Evolutionary conservation across 2,797 vertebrate genomes (phyloP).

Genomic region (Lagodon rhomboides): DNA sequence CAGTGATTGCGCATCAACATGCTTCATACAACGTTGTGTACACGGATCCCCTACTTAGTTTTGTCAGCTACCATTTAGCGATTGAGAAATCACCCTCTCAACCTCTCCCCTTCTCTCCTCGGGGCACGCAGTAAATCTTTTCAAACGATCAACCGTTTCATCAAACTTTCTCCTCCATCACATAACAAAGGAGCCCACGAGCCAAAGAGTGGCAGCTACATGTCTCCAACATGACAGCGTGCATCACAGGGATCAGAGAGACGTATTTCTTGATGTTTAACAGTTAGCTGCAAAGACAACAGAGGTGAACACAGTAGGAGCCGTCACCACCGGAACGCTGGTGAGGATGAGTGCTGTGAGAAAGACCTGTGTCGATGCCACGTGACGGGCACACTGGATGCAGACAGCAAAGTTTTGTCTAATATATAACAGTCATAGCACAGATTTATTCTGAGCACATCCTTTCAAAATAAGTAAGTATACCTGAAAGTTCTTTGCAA

Average conservation of each 20-base stretch:
- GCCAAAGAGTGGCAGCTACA: slow-evolving; percentile 24
- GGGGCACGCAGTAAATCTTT: slow-evolving; percentile 14
- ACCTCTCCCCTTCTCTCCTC: slow-evolving; percentile 1
- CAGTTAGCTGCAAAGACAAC: neutral
- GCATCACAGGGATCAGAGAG: slow-evolving; percentile 47
- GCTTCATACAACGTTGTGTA: neutral
- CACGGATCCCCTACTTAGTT: slow-evolving; percentile 10
- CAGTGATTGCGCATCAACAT: neutral
- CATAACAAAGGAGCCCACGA: slow-evolving; percentile 20
- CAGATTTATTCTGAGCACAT: neutral
- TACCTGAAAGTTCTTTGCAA: neutral
- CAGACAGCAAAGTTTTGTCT: neutral
- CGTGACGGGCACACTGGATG: neutral
- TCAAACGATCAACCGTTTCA: slow-evolving; percentile 22
- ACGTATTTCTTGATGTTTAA: slow-evolving; percentile 32
- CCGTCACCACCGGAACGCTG: neutral
- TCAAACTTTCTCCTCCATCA: slow-evolving; percentile 21
- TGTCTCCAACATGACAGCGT: slow-evolving; percentile 32
- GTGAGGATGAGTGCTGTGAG: slow-evolving; percentile 3
- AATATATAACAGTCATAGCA: too few species aligned
- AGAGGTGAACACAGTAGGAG: neutral
- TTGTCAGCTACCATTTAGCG: slow-evolving; percentile 13
- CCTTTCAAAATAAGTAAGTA: neutral
- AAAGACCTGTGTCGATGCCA: neutral
- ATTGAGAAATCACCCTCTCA: slow-evolving; percentile 14